These are phyloP conservation scores for Macropodus opercularis DNA, from an alignment of 2,797 vertebrate genomes.

Conservation along the genomic window DNA sequence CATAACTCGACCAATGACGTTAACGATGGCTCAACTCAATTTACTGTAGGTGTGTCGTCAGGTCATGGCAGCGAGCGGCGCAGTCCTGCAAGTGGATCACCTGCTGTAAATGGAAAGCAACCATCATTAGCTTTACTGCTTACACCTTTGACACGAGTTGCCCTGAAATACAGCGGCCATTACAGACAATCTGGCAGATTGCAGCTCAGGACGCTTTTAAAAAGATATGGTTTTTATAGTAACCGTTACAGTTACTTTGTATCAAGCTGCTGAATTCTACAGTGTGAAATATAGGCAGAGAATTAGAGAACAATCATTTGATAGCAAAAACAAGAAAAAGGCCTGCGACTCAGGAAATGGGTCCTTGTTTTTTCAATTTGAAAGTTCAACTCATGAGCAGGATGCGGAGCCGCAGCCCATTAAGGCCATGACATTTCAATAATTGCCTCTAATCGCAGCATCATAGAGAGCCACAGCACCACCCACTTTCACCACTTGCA, in stretches of 20 bases:
- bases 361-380: slow-evolving; percentile 38
- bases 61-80: neutral
- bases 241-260: too few relatives aligned
- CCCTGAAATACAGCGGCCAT: neutral
- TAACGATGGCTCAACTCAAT: slow-evolving; percentile 21
- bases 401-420: slow-evolving; percentile 45
- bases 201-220: too few relatives aligned
- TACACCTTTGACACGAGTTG: neutral
- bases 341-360: neutral
- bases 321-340: neutral
- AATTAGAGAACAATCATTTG: neutral
- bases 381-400: slow-evolving; percentile 50
- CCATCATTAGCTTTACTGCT: neutral
- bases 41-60: neutral
- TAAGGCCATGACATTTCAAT: slow-evolving; percentile 75
- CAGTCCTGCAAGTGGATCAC: neutral
- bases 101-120: neutral
- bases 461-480: slow-evolving; percentile 53
- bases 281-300: neutral
- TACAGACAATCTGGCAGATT: neutral
- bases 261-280: neutral
- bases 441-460: slow-evolving; percentile 73
- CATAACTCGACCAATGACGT: slow-evolving; percentile 11
- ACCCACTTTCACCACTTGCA: slow-evolving; percentile 35
- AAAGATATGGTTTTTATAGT: too few relatives aligned